A percentile compares a stretch with the other conserved stretches of the same genome.
Conservation (phyloP, 2,797 vertebrate species). For the Poeciliopsis turneri region DNA sequence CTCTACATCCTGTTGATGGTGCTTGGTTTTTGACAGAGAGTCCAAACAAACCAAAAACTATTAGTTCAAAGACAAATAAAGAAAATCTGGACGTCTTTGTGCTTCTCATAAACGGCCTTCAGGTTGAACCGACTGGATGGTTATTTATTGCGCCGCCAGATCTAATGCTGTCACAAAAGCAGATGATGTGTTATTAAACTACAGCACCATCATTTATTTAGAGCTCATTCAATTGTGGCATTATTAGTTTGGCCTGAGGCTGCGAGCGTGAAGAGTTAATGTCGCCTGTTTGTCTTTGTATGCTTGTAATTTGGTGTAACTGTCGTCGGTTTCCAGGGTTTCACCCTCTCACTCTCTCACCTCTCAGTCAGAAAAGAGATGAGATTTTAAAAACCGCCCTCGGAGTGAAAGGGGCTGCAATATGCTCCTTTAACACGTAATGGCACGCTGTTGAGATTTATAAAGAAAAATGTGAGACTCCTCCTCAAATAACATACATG, state of each 20-base stretch:
- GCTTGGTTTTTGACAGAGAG: conserved; percentile 40
- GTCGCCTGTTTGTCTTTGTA: conserved; percentile 72
- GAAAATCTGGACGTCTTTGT: conserved; percentile 29
- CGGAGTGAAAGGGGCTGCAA: conserved; percentile 26
- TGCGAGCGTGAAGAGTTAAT: conserved; percentile 79
- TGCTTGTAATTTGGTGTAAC: conserved; percentile 70
- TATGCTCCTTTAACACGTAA: conserved; percentile 13
- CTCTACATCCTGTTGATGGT: conserved; percentile 63
- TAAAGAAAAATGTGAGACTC: conserved; percentile 1
- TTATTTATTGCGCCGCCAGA: conserved; percentile 58
- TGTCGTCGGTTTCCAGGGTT: conserved; percentile 69
- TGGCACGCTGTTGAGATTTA: not conserved
- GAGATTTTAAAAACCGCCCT: conserved; percentile 49
- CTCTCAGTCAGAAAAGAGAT: conserved; percentile 50
- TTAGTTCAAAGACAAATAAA: conserved; percentile 25
- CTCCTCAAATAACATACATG: conserved; percentile 42
- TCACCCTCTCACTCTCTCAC: conserved; percentile 59
- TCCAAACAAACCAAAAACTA: conserved; percentile 26
- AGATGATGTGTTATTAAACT: conserved; percentile 80
- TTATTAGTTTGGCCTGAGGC: conserved; percentile 85
- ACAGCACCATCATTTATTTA: conserved; percentile 85
- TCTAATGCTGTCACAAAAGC: conserved; percentile 57
- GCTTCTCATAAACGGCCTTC: conserved; percentile 53
- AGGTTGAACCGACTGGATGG: conserved; percentile 51
- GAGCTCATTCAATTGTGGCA: conserved; percentile 82